Conservation (phyloP, 2,888 invertebrate species). For the Thelaira solivaga region DNA sequence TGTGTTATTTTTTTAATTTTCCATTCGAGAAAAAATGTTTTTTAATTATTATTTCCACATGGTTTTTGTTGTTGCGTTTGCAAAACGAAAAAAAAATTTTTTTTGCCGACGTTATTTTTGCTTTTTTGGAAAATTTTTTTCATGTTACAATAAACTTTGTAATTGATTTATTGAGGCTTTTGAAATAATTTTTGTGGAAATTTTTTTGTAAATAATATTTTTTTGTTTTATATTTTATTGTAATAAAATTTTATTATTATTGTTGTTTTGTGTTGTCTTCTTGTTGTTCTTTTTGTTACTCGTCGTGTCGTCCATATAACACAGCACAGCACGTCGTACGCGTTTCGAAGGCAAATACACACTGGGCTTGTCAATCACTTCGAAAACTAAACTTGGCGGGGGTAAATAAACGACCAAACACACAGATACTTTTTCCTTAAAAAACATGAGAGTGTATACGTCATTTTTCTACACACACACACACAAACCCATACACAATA, state of each 20-base stretch:
- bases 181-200: conserved; percentile 2
- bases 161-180: not conserved
- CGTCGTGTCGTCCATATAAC: conserved; percentile 67
- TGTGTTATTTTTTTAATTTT: conserved; percentile 41
- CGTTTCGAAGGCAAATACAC: conserved; percentile 78
- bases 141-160: not conserved
- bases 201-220: conserved; percentile 36
- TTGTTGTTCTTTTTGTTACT: conserved; percentile 61
- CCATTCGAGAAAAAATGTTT: not conserved
- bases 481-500: conserved; percentile 19
- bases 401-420: conserved; percentile 67
- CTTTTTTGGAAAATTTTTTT: conserved; percentile 6
- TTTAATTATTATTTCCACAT: conserved; percentile 18
- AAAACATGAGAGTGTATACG: conserved; percentile 38
- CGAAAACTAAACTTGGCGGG: conserved; percentile 73
- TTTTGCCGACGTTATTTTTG: conserved; percentile 57
- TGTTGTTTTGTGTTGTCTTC: conserved; percentile 61
- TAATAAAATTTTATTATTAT: conserved; percentile 56
- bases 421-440: conserved; percentile 59
- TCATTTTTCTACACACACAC: conserved; percentile 43
- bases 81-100: conserved; percentile 12
- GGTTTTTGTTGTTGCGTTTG: conserved; percentile 10
- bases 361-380: conserved; percentile 77
- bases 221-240: conserved; percentile 40
- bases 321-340: conserved; percentile 77